Base-by-base conservation (phyloP, 2,113 vertebrate species). In the Rhea pennata region DNA sequence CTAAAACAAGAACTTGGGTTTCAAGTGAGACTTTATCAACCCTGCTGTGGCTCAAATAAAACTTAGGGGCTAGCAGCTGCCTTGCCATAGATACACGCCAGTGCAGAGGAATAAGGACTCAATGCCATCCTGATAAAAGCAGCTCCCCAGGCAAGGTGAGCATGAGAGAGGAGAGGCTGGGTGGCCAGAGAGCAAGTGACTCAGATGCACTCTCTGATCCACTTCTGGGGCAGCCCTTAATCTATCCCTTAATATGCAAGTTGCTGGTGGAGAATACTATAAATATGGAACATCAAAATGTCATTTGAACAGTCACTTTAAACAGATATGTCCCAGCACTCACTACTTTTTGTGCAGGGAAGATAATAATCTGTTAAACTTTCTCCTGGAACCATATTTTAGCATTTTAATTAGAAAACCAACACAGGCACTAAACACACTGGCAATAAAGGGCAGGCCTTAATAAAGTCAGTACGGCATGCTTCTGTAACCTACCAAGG, bases 331-430 rank as follows among this genome's bases (percentile, higher is more conserved):
- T 80, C 82, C 54, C 88, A 93, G 79, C 29, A 24, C 67, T 88
- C 71, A 71, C n/a, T 93, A 87, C 87, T 66, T 69, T 95, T 79
- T 86, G 72, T 42, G 12, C 54, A 62, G 77, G 51, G 95, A 97
- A 95, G 71, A 66, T 91, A 98, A 96, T 97, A 96, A 97, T 96
- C 96, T 86, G 65, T 78, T 94, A 80, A 84, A 83, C 92, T 96
- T 97, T 97, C 95, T 97, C 71, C 94, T 79, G 86, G 84, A 96
- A 92, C 78, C 62, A 58, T 92, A 96, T 95, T 97, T 97, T 97
- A 96, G 92, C 90, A 95, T 97, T 96, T 97, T 98, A 98, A 98
- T 98, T 96, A 94, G 79, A 87, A 89, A 86, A 54, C 90, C 56
- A 96, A 88, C 91, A 91, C 80, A 87, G 75, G 83, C 93, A 92